These are phyloP conservation scores for Ammospiza caudacuta DNA, from an alignment of 2,113 vertebrate genomes.

Conservation along the genomic window DNA sequence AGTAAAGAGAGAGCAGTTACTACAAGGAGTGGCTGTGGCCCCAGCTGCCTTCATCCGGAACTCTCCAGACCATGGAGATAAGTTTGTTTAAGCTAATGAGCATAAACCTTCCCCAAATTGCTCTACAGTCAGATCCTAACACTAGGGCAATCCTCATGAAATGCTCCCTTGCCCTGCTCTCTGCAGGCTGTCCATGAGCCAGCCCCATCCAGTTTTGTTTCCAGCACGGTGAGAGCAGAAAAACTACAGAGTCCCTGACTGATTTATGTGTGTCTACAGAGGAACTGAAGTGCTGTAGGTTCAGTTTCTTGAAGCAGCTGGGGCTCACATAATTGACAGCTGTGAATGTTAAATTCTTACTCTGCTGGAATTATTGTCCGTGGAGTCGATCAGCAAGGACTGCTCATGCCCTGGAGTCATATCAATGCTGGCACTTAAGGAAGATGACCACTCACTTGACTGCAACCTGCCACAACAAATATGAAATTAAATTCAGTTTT, in stretches of 20 bases:
- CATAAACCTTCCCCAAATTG: not conserved
- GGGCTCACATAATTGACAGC: not conserved
- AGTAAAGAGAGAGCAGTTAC: not conserved
- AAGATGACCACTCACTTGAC: constrained; percentile 73
- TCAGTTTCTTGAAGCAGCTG: not conserved
- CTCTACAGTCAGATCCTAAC: not conserved
- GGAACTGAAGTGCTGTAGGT: not conserved
- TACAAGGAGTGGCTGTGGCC: not conserved
- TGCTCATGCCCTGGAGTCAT: constrained; percentile 75
- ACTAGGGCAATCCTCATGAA: not conserved
- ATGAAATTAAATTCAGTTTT: not conserved
- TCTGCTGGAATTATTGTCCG: constrained; percentile 74
- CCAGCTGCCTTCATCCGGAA: not conserved
- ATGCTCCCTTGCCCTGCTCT: not conserved
- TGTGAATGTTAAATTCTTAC: constrained; percentile 71
- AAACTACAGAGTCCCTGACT: not conserved
- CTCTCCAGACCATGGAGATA: not conserved
- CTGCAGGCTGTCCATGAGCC: not conserved
- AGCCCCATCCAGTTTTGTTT: not conserved
- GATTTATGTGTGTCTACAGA: not conserved
- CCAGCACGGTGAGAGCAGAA: not conserved
- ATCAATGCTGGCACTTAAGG: constrained; percentile 64
- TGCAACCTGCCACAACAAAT: constrained; percentile 70
- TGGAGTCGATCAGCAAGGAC: constrained; percentile 80
- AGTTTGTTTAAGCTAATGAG: not conserved